These are phyloP conservation scores for Potamilus streckersoni DNA, from an alignment of 1,140 invertebrate species.

Conservation along the genomic window DNA sequence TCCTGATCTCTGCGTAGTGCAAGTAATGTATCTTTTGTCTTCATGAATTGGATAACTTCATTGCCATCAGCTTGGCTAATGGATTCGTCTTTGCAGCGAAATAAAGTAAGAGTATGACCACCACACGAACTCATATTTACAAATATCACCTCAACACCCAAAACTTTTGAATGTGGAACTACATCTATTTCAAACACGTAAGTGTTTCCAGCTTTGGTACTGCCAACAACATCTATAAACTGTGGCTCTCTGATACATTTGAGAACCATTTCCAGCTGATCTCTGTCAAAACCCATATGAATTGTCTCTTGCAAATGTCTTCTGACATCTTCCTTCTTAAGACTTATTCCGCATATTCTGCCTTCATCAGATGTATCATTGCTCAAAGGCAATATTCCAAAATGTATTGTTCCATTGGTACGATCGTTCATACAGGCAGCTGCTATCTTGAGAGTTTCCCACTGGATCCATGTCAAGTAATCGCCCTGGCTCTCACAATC, in stretches of 20 bases:
- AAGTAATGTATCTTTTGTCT: conserved; percentile 18
- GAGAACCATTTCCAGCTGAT: conserved; percentile 20
- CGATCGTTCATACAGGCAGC: conserved; percentile 45
- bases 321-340: conserved; percentile 25
- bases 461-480: conserved; percentile 24
- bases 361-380: conserved; percentile 25
- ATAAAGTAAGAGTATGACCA: conserved; percentile 13
- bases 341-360: conserved; percentile 32
- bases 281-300: conserved; percentile 21
- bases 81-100: conserved; percentile 19
- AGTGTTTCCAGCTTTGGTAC: not conserved
- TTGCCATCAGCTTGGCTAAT: conserved; percentile 8
- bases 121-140: conserved; percentile 3
- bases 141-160: conserved; percentile 34
- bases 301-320: conserved; percentile 23
- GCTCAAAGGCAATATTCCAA: conserved; percentile 34
- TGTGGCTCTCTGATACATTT: conserved; percentile 35
- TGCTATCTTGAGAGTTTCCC: conserved; percentile 34
- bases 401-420: conserved; percentile 45
- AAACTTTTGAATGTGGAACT: conserved; percentile 16
- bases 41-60: conserved; percentile 19
- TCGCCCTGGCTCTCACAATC: not conserved
- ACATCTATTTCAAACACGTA: conserved; percentile 46
- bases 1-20: conserved; percentile 31
- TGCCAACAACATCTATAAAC: conserved; percentile 32